A percentile compares a stretch with the other conserved stretches of the same genome.
phyloP scores from a whole-genome alignment of 1,140 invertebrate genomes.

The Pentalonia nigronervosa region DNA sequence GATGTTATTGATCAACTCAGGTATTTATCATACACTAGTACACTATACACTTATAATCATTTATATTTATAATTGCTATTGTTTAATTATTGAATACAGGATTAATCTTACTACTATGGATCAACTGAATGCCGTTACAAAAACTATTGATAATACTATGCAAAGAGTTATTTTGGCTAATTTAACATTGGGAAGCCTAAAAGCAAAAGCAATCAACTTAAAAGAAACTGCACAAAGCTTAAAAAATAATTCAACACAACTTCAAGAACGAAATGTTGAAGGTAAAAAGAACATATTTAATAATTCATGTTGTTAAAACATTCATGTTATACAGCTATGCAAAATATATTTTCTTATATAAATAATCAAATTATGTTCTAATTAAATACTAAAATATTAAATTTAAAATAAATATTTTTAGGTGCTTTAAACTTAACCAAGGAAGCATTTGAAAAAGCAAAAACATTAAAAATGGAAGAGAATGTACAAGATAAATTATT shows the following conservation, averaged over 20 bases:
- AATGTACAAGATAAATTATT: conserved; percentile 67
- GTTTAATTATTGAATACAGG: conserved; percentile 52
- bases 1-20: conserved; percentile 68
- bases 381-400: background rate
- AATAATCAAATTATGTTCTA: background rate
- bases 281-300: conserved; percentile 65
- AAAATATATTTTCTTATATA: background rate
- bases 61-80: background rate
- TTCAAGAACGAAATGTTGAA: conserved; percentile 94
- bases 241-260: conserved; percentile 84
- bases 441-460: conserved; percentile 76
- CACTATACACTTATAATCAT: background rate
- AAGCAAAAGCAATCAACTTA: conserved; percentile 75
- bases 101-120: conserved; percentile 64
- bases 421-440: conserved; percentile 89
- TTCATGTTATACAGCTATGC: background rate
- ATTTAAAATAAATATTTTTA: conserved; percentile 61
- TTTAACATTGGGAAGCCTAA: conserved; percentile 77
- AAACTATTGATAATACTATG: conserved; percentile 77
- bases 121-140: conserved; percentile 70
- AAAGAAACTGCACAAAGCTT: conserved; percentile 77
- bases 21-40: conserved; percentile 62
- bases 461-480: conserved; percentile 73
- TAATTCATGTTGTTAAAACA: background rate
- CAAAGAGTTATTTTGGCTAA: conserved; percentile 81